Percentiles rank a stretch among this genome's conserved stretches.
Conservation (phyloP, 1,140 invertebrate genomes). For the Argopecten irradians region DNA sequence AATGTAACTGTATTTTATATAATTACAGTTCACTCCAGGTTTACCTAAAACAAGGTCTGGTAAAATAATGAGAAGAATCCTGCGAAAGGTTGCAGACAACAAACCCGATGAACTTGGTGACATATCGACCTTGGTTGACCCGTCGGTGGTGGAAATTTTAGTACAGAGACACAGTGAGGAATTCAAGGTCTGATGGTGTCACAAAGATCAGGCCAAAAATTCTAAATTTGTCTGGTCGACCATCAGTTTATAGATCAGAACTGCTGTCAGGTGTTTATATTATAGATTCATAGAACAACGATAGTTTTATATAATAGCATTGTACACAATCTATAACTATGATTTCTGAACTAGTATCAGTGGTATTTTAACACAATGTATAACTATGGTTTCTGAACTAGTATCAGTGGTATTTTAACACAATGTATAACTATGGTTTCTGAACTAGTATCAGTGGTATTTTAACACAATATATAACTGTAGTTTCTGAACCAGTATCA, state of each 20-base stretch:
- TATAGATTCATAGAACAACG: background rate
- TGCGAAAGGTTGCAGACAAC: constrained; percentile 76
- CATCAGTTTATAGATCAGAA: background rate
- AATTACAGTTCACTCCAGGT: constrained; percentile 69
- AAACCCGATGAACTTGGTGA: constrained; percentile 88
- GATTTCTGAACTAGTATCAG: no score
- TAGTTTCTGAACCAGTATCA: no score
- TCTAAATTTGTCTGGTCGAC: no score
- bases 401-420: no score
- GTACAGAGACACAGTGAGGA: constrained; percentile 59
- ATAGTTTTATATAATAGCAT: no score
- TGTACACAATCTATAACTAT: no score
- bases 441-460: background rate
- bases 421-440: background rate
- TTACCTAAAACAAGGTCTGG: constrained; percentile 78
- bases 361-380: no score
- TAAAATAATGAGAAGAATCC: constrained; percentile 78
- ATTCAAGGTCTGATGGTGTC: background rate
- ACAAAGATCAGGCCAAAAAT: background rate
- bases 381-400: no score
- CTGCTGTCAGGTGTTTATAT: background rate
- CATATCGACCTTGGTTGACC: constrained; percentile 93
- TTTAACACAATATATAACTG: background rate
- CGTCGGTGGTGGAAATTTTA: constrained; percentile 83
- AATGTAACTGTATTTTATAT: background rate